Base-by-base conservation (phyloP, 2,888 invertebrate species). In the Melanchra persicariae region DNA sequence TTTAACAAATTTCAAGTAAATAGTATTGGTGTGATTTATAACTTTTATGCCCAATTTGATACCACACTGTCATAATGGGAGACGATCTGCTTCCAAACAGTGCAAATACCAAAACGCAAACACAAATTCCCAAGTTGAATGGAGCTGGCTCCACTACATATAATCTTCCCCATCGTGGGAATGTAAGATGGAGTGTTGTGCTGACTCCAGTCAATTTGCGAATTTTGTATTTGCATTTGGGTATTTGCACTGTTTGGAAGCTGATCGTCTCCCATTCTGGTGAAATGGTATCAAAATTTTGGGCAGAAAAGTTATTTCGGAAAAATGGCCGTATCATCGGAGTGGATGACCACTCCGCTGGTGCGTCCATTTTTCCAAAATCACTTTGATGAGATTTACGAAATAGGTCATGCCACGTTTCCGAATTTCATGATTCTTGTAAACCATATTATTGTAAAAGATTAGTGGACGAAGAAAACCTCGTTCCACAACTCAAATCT, bases 141-240 rank as follows among this genome's bases (percentile, higher is more conserved):
- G n/a, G n/a, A n/a, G n/a, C n/a, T n/a, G n/a, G n/a, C n/a, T n/a
- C n/a, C n/a, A n/a, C n/a, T n/a, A n/a, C n/a, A 85, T 96, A 96
- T 51, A 96, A 87, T 85, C 96, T 91, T 58, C 96, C 96, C 96
- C 96, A 96, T 86, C 12, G 88, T 95, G 70, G 96, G 94, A 81
- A 95, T 95, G 72, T 83, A 89, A 63, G 92, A 86, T 74, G 94
- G 94, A 75, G 93, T 92, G 66, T 90, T 92, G 30, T 89, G 89
- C 83, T 95, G 95, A 87, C 93, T 95, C 95, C 94, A 96, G 62
- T 96, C 96, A 22, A 94, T 86, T 85, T 95, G 93, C 0, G 96
- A 95, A 70, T 92, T 93, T 83, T 96, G 96, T 0, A 96, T 95
- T 86, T 96, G 96, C 0, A 96, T 96, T 85, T 96, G 96, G 0